Conservation (phyloP, 2,113 vertebrate species). For the Rousettus leschenaultii region DNA sequence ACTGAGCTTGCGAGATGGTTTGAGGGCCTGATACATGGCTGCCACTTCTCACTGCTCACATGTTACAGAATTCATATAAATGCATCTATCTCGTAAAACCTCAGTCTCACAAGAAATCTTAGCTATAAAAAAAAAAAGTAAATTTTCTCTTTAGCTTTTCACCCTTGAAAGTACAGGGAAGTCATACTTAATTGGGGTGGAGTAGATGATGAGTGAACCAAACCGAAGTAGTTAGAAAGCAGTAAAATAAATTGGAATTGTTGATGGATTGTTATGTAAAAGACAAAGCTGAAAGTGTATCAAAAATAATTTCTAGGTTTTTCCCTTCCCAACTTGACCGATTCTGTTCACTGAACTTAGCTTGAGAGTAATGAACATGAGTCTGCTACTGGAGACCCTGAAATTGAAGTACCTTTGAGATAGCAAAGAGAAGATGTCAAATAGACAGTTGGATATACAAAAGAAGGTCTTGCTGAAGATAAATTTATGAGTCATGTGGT, state of each 20-base stretch:
- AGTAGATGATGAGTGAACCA: not conserved
- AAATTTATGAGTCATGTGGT: constrained; percentile 59
- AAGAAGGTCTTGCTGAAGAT: not conserved
- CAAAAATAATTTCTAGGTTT: not conserved
- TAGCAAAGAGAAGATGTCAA: not conserved
- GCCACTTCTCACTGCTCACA: not conserved
- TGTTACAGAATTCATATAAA: not conserved
- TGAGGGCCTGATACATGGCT: not conserved
- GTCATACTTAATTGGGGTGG: not conserved
- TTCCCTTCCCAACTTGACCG: not conserved
- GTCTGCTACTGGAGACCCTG: not conserved
- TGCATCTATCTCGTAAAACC: not conserved
- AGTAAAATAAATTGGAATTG: not conserved
- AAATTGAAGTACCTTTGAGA: constrained; percentile 17
- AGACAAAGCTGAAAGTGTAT: not conserved
- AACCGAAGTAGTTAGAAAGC: not conserved
- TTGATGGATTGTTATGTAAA: not conserved
- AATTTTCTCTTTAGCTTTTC: not conserved
- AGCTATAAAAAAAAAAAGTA: not conserved
- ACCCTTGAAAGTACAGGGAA: not conserved
- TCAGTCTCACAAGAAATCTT: not conserved
- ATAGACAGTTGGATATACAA: not conserved
- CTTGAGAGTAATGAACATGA: not conserved
- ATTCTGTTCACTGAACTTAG: not conserved
- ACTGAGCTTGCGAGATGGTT: not conserved